Percentiles rank a stretch among this genome's conserved stretches.
Conservation (phyloP, 2,113 vertebrate genomes). For the Cisticola juncidis region DNA sequence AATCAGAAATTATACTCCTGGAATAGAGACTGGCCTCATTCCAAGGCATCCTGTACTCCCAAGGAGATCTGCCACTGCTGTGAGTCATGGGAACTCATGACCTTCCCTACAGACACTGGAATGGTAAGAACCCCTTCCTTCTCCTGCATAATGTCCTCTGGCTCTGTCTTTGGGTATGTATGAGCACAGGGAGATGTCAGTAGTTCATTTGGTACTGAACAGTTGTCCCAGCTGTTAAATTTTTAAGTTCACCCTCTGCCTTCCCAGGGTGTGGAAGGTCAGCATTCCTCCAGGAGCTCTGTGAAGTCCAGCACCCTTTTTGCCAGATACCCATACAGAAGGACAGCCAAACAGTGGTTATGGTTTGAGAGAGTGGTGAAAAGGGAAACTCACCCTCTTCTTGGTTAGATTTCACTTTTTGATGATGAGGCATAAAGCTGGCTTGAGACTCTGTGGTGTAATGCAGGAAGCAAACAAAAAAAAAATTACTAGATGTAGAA, state of each 20-base stretch:
- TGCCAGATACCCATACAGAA: neutral
- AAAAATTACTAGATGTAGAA: neutral
- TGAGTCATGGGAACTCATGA: fast-evolving
- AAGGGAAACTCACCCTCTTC: neutral
- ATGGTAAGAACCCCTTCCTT: neutral
- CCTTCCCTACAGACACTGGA: neutral
- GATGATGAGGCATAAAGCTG: neutral
- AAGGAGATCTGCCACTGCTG: neutral
- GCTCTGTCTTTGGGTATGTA: neutral
- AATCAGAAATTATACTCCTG: neutral
- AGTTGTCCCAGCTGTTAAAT: neutral
- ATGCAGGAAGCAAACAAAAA: neutral
- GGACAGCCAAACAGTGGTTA: fast-evolving
- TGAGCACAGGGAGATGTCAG: too few species aligned
- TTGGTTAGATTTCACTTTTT: neutral
- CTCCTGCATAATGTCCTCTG: neutral
- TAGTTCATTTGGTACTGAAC: neutral
- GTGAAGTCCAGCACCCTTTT: neutral
- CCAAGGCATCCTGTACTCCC: neutral
- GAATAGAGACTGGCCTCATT: neutral
- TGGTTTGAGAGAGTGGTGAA: neutral
- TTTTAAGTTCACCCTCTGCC: neutral
- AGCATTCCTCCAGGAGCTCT: neutral
- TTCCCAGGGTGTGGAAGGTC: neutral
- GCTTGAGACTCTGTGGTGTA: neutral